Percentiles rank a stretch among this genome's conserved stretches.
Conservation (phyloP, 2,888 invertebrate species). For the Epinotia brunnichana region DNA sequence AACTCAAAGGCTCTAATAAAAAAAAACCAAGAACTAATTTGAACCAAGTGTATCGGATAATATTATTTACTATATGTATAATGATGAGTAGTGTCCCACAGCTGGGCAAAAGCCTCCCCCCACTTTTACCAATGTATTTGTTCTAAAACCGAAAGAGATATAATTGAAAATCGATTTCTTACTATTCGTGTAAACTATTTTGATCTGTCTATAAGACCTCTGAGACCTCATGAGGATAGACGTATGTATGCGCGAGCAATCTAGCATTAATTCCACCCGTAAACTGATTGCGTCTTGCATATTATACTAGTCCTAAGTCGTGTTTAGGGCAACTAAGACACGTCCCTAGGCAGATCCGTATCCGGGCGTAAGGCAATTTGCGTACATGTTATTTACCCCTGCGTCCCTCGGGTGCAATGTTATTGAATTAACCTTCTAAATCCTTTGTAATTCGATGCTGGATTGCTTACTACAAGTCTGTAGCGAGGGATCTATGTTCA, state of each 20-base stretch:
- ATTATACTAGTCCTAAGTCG: slow-evolving; percentile 3
- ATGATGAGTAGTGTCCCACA: no score
- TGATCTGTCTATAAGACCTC: no score
- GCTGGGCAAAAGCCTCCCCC: no score
- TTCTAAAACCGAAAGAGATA: no score
- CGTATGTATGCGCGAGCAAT: neutral
- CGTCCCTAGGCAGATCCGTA: slow-evolving; percentile 8
- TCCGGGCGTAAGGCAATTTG: slow-evolving; percentile 26
- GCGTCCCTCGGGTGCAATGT: slow-evolving; percentile 9
- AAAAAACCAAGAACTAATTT: no score
- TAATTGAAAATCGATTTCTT: no score
- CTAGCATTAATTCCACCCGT: neutral
- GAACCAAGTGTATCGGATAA: no score
- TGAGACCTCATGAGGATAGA: no score
- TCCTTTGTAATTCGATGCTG: slow-evolving; percentile 24
- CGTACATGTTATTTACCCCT: slow-evolving; percentile 28
- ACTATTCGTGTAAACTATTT: no score
- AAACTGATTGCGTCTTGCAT: slow-evolving; percentile 4
- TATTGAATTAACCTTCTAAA: slow-evolving; percentile 36
- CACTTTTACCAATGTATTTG: no score
- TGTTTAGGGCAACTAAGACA: neutral
- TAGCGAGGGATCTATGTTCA: neutral
- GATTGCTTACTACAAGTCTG: slow-evolving; percentile 1
- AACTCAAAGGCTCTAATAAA: no score
- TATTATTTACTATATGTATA: no score